A percentile compares a stretch with the other conserved stretches of the same genome.
These are phyloP conservation scores for Apodemia mormo DNA, from an alignment of 2,888 invertebrate species.

Conservation along the genomic window DNA sequence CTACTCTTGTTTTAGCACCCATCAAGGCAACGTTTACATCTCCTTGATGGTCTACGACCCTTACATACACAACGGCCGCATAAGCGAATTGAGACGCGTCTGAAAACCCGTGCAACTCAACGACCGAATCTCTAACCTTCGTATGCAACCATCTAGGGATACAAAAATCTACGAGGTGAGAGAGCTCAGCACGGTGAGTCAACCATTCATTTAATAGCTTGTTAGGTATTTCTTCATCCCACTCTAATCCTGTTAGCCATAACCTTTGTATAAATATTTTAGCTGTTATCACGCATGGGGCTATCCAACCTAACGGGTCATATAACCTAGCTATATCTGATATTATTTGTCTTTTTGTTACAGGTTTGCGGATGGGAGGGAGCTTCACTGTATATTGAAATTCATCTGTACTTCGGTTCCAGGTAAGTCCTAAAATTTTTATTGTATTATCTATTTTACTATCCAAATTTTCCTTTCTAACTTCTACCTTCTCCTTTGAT, in stretches of 20 bases:
- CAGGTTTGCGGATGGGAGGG: conserved; percentile 20
- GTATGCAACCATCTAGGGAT: conserved; percentile 26
- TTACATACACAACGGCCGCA: conserved; percentile 32
- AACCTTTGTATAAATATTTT: conserved; percentile 37
- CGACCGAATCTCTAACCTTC: conserved; percentile 13
- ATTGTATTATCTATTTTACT: conserved; percentile 33
- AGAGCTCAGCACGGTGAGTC: conserved; percentile 25
- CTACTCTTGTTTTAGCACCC: conserved; percentile 27
- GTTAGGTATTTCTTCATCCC: conserved; percentile 37
- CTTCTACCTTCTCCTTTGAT: not conserved
- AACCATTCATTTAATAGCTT: conserved; percentile 31
- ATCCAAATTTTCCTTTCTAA: conserved; percentile 22
- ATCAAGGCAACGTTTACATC: conserved; percentile 25
- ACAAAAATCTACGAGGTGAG: conserved; percentile 22
- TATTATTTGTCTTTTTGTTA: conserved; percentile 34
- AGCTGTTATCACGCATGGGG: conserved; percentile 30
- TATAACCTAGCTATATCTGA: conserved; percentile 31
- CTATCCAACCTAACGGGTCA: conserved; percentile 37
- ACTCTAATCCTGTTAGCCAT: conserved; percentile 36
- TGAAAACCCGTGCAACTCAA: conserved; percentile 27
- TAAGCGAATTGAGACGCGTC: conserved; percentile 28
- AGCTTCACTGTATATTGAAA: conserved; percentile 32
- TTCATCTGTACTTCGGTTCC: conserved; percentile 23
- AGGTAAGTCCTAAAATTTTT: conserved; percentile 36
- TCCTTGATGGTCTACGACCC: conserved; percentile 18